Evolutionary conservation across 2,113 vertebrate genomes (phyloP), one percentile per base, ranked within the genome.

Genomic region (Talpa occidentalis): DNA sequence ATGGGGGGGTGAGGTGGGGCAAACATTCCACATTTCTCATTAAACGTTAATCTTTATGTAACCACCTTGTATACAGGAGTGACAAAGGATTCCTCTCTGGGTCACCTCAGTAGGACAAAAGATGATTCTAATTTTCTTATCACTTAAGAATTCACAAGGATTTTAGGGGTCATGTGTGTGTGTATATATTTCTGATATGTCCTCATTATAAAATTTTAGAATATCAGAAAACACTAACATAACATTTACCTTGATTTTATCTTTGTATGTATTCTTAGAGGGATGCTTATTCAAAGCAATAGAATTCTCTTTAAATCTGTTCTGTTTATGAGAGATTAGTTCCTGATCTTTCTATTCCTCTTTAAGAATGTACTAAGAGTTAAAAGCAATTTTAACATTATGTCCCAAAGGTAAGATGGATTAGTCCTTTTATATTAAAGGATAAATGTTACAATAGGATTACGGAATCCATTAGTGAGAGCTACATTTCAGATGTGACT

Each of bases 261-360:
- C 44, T 64, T 44, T 59, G 82, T 5, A 15, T 6, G 1, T 66
- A 60, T 74, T 21, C 28, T 88, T 82, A 15, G 37, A 69, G 16
- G 14, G 4, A n/a, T 52, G 15, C 21, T 66, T 78, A 78, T 62
- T 74, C 19, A 67, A 84, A 91, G 17, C 9, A 80, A 22, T 30
- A 11, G 40, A 73, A 1, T 80, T 79, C 19, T 93, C 14, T 92
- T 73, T 74, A 78, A 76, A 88, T 64, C 12, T 70, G 26, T 66
- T 83, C 40, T 62, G 10, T 15, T 90, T 67, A n/a, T 30, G n/a
- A 88, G 70, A 77, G 73, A 96, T 85, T 80, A 95, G 22, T 62
- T 54, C 6, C 47, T 42, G 5, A 2, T 73, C 19, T 91, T 78
- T 6, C 22, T 85, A 70, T 62, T 22, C 21, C 5, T 59, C 7